Evolutionary conservation across 2,888 invertebrate species (phyloP), one percentile per base, ranked within the genome.

Genomic region (Anarsia innoxiella): DNA sequence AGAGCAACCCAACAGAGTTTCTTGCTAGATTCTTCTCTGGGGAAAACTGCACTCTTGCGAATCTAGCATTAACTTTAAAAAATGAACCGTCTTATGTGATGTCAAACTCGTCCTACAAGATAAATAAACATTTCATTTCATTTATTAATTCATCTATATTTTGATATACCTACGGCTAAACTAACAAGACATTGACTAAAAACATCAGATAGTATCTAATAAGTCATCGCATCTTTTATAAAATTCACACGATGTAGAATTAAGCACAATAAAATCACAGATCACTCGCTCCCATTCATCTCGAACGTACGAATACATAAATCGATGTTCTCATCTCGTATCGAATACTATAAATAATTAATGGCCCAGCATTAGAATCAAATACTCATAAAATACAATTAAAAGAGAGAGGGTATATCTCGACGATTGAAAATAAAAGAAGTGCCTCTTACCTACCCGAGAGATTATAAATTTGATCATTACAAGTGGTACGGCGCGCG

Each of bases 331-430:
- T 66, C 69, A 67, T 76, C 74, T 76, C 78, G 69, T 77, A 82
- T 75, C 77, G 82, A 79, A 82, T 78, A 78, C 77, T 80, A 78
- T 82, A 77, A 80, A 83, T 82, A 80, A 83, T 82, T 82, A 83
- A 85, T 83, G 78, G 79, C 63, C 72, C 66, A 56, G 71, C 71
- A 84, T 84, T 83, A 83, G 83, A 85, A 85, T 85, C 84, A 83
- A 83, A 84, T 79, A 78, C 80, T 79, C 83, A 83, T 83, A 83
- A 85, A 85, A 84, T 82, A 85, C 83, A 85, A 84, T 85, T 82
- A 83, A 83, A 82, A 79, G 76, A 66, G 67, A 77, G 71, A 78
- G 74, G 76, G 69, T 68, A 74, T 69, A 76, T 72, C 67, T 75
- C 65, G 59, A 56, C 61, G 74, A 71, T 70, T 64, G 59, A 79